Conservation (phyloP, 2,888 invertebrate genomes). For the Eledona agricola region DNA sequence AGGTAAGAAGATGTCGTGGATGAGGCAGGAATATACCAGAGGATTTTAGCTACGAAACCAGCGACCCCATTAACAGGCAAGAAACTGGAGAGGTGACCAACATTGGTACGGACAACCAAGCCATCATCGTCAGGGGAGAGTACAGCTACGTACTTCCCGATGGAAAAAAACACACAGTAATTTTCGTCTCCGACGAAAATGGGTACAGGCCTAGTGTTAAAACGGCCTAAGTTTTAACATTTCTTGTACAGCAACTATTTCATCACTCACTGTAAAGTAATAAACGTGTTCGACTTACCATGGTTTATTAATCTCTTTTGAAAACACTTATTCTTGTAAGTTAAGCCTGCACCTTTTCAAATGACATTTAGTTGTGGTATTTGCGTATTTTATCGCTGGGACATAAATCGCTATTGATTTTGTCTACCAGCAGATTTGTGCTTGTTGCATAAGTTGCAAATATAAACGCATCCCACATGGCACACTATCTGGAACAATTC, state of each 20-base stretch:
- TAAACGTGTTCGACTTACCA: too few species aligned
- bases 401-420: too few species aligned
- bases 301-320: too few species aligned
- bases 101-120: constrained; percentile 70
- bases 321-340: too few species aligned
- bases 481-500: too few species aligned
- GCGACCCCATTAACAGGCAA: constrained; percentile 71
- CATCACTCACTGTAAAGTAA: too few species aligned
- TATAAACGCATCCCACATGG: too few species aligned
- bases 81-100: constrained; percentile 71
- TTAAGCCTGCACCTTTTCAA: too few species aligned
- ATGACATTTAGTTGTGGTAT: too few species aligned
- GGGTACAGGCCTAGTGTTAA: constrained; percentile 67
- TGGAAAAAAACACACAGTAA: constrained; percentile 71
- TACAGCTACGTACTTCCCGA: constrained; percentile 70
- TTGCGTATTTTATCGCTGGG: too few species aligned
- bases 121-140: constrained; percentile 70
- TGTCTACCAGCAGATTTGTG: too few species aligned
- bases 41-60: constrained; percentile 68
- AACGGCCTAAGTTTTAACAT: constrained; percentile 53
- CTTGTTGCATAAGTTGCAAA: too few species aligned
- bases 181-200: constrained; percentile 70
- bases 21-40: neutral
- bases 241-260: constrained; percentile 1
- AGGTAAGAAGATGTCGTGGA: constrained; percentile 39